Evolutionary conservation across 1,140 invertebrate species (phyloP).

Genomic region (Drosophila trapezifrons): DNA sequence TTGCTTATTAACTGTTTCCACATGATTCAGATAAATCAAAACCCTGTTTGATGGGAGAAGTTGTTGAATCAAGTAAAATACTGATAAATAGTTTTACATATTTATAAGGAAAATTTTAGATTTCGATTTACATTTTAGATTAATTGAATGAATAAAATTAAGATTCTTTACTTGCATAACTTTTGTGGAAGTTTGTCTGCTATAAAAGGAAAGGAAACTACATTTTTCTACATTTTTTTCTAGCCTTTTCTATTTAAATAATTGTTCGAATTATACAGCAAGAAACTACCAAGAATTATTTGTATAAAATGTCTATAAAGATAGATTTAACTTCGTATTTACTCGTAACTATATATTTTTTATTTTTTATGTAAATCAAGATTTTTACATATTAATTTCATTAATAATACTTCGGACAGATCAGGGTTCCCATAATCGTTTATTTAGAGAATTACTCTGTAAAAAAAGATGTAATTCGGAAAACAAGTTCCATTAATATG

Average conservation of each 20-base stretch:
- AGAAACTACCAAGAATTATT: too few relatives aligned
- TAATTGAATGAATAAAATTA: too few relatives aligned
- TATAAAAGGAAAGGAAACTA: too few relatives aligned
- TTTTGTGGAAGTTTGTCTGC: too few relatives aligned
- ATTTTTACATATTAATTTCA: background rate
- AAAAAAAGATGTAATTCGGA: background rate
- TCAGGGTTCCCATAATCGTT: background rate
- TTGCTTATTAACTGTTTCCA: background rate
- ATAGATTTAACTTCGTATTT: background rate
- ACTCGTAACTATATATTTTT: too few relatives aligned
- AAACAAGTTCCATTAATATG: background rate
- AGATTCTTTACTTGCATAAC: too few relatives aligned
- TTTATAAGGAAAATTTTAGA: background rate
- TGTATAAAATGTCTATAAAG: background rate
- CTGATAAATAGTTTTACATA: background rate
- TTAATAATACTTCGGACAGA: background rate
- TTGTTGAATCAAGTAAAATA: background rate
- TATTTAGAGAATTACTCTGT: background rate
- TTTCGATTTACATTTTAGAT: too few relatives aligned
- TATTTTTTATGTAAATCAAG: background rate
- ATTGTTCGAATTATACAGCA: too few relatives aligned
- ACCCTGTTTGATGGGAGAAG: background rate
- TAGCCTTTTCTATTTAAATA: too few relatives aligned
- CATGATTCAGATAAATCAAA: background rate
- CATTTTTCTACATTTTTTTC: too few relatives aligned